Percentiles rank a stretch among this genome's conserved stretches.
Conservation (phyloP, 1,140 invertebrate species). For the Calosoma granatense region DNA sequence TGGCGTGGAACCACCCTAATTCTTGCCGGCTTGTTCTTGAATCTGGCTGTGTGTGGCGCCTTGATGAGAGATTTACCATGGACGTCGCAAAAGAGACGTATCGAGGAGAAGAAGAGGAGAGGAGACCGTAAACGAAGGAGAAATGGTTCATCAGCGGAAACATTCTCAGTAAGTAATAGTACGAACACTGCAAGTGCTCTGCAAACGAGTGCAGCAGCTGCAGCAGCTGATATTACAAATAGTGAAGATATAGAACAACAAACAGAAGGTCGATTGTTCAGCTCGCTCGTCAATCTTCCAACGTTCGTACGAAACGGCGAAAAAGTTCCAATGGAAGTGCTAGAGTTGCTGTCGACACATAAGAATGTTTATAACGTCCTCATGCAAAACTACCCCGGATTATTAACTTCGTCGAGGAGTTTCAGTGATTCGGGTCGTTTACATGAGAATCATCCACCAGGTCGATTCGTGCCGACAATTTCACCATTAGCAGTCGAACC, state of each 20-base stretch:
- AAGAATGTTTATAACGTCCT: conserved; percentile 60
- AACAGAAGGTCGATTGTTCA: conserved; percentile 45
- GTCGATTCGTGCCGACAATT: conserved; percentile 21
- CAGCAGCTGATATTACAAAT: conserved; percentile 23
- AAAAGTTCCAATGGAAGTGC: conserved; percentile 59
- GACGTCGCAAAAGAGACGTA: conserved; percentile 54
- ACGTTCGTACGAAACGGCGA: conserved; percentile 72
- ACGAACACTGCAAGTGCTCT: conserved; percentile 47
- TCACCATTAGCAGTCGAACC: conserved; percentile 20
- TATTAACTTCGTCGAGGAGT: conserved; percentile 57
- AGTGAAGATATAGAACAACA: conserved; percentile 13
- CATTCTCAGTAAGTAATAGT: conserved; percentile 56
- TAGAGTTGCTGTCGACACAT: conserved; percentile 58
- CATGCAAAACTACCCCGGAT: conserved; percentile 60
- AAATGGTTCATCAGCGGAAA: conserved; percentile 50
- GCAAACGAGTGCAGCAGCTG: conserved; percentile 27
- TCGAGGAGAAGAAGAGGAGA: conserved; percentile 49
- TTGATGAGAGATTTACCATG: conserved; percentile 73
- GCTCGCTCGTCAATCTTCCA: conserved; percentile 69
- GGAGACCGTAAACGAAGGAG: conserved; percentile 48
- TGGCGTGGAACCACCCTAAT: conserved; percentile 79
- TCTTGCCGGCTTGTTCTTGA: conserved; percentile 73
- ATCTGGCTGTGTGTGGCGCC: conserved; percentile 77
- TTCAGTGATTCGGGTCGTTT: conserved; percentile 56
- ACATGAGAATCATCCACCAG: conserved; percentile 22